These are phyloP conservation scores for Galaxea fascicularis DNA, from an alignment of 92 coral and sea anemone genomes.

Conservation along the genomic window DNA sequence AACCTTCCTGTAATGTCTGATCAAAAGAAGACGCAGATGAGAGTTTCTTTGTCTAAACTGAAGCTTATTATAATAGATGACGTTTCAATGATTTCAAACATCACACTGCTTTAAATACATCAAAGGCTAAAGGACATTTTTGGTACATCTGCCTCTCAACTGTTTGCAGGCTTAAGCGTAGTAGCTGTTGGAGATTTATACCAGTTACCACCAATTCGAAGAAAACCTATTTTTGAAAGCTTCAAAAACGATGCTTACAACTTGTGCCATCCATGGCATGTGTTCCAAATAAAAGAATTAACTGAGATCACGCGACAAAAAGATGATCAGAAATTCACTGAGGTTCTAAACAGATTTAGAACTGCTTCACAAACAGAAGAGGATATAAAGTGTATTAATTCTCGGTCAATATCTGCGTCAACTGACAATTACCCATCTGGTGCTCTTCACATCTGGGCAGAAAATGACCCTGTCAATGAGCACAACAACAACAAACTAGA, in stretches of 20 bases:
- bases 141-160: slow-evolving; percentile 40
- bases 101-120: slow-evolving; percentile 61
- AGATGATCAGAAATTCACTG: slow-evolving; percentile 54
- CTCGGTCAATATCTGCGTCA: slow-evolving; percentile 35
- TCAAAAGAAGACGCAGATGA: slow-evolving; percentile 61
- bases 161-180: slow-evolving; percentile 67
- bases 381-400: slow-evolving; percentile 60
- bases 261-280: slow-evolving; percentile 66
- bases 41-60: slow-evolving; percentile 51
- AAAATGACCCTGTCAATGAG: not conserved
- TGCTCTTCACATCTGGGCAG: not conserved
- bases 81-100: slow-evolving; percentile 66
- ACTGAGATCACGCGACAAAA: slow-evolving; percentile 70
- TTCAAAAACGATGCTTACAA: slow-evolving; percentile 56
- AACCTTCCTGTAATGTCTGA: slow-evolving; percentile 58
- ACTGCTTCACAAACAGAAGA: slow-evolving; percentile 69
- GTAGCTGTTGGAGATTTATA: slow-evolving; percentile 65
- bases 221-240: slow-evolving; percentile 59
- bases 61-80: slow-evolving; percentile 68
- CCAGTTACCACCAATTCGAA: slow-evolving; percentile 68
- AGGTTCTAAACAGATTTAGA: slow-evolving; percentile 60
- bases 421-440: slow-evolving; percentile 45
- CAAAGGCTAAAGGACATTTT: slow-evolving; percentile 64
- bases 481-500: not conserved
- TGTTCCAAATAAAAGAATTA: slow-evolving; percentile 60